Evolutionary conservation across 2,113 vertebrate genomes (phyloP), one percentile per base, ranked within the genome.

Genomic region (Pygoscelis adeliae): DNA sequence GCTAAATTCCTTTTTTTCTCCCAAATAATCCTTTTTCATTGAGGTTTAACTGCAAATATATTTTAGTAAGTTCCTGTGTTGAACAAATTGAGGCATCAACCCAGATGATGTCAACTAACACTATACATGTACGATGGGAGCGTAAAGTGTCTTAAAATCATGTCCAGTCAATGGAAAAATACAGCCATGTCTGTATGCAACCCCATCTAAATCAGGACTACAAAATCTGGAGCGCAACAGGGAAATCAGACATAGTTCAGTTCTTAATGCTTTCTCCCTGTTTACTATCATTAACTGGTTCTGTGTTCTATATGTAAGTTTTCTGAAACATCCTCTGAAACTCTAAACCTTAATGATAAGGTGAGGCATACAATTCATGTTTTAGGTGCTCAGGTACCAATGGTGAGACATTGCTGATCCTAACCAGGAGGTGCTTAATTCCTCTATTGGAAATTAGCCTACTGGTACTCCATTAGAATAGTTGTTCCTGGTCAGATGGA

Each of bases 91-190:
- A 73, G 16, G 21, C 16, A 67, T 30, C 47, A 67, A 55, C 18
- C 15, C 7, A 34, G 26, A 70, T 30, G 4, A 73, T 30, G 17
- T 47, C 50, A 87, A 46, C 23, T 56, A 44, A 73, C 27, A 36
- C 9, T 38, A 46, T 6, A 46, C 5, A 47, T 0, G 2, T 23
- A 70, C 0, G 1, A 65, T 4, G 6, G 29, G 25, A 34, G 3
- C 3, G 3, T 22, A 56, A 66, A 77, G 36, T 40, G 21, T 38
- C 36, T 83, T 58, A 36, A 62, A 63, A 74, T 62, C 23, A 44
- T 6, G 4, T 30, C 18, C 11, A 55, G 15, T 26, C 49, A 84
- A 21, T 25, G 6, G 13, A 74, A 67, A 42, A 52, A 80, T 11
- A 74, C 17, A 63, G 29, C 18, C 36, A 27, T 6, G 14, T 13